Evolutionary conservation across 1,140 invertebrate species (phyloP).

Genomic region (Zophobas morio): DNA sequence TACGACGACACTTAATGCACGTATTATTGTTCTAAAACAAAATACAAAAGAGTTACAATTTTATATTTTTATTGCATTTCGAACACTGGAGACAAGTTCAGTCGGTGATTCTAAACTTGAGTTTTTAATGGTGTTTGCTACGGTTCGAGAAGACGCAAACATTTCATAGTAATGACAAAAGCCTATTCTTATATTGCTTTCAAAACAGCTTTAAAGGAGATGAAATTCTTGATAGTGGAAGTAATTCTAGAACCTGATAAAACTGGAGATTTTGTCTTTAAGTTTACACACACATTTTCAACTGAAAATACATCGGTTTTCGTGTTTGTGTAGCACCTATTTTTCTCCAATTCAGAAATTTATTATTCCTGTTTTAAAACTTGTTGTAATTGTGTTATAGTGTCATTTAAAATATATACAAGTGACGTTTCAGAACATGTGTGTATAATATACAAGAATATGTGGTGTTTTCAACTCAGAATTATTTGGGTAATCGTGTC

Average conservation of each 20-base stretch:
- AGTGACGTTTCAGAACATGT: no score
- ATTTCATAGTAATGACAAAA: conserved; percentile 18
- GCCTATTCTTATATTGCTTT: conserved; percentile 19
- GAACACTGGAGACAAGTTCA: conserved; percentile 1
- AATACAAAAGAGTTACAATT: neutral
- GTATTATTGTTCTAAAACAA: neutral
- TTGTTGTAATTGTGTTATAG: no score
- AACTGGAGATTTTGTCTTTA: conserved; percentile 24
- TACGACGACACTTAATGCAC: neutral
- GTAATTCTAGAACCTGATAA: conserved; percentile 26
- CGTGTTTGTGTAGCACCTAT: no score
- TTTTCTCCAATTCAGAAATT: no score
- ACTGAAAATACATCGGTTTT: neutral
- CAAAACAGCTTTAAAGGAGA: conserved; percentile 23
- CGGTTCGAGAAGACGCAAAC: conserved; percentile 1
- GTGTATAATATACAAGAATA: no score
- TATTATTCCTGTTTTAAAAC: no score
- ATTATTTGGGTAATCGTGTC: no score
- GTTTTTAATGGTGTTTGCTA: conserved; percentile 30
- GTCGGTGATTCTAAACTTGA: neutral
- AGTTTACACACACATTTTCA: neutral
- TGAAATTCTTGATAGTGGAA: conserved; percentile 11
- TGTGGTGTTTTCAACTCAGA: no score
- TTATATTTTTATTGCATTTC: neutral
- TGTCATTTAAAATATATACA: no score